Evolutionary conservation across 2,888 invertebrate genomes (phyloP), one percentile per base, ranked within the genome.

Genomic region (Eledona agricola): DNA sequence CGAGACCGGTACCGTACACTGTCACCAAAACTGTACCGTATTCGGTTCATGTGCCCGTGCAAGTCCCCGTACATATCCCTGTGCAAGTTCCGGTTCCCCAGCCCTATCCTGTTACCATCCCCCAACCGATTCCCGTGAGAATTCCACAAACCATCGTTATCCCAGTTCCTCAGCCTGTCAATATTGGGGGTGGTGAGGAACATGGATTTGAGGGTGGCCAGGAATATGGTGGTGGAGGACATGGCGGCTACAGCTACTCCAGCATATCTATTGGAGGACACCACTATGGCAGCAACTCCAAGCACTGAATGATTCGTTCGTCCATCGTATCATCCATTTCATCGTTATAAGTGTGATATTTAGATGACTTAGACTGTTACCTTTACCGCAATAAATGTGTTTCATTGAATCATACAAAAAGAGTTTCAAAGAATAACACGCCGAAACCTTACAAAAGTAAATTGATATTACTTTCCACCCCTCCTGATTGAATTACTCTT

Each of bases 1-100:
- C 74, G 10, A 69, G 74, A 37, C 72, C 77, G 35, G 67, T 70
- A 15, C 74, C 74, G 9, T 74, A 76, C 3, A 67, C 72, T 5
- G 72, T 76, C 1, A 72, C 71, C 16, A 63, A 76, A 19, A 68
- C 75, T 5, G 69, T 69, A 5, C 70, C 72, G 10, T 65, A 71
- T n/a, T 51, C 55, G 22, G 51, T 51, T 4, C 42, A 35, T 28
- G 46, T 47, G 10, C 51, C 47, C 2, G 40, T 47, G 2, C 51
- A 42, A 47, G 54, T 62, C 10, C 60, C 61, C 1, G 25, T 34
- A 5, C 56, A 43, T 28, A 46, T 55, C 5, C 55, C 50, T 1
- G 38, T 46, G 1, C 43, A 79, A 80, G 63, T 65, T 7, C 47
- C 59, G 45, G 65, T 66, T 9, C 66, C 67, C 4, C 66, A 68